Percentiles rank a stretch among this genome's conserved stretches.
These are phyloP conservation scores for Haemorhous mexicanus DNA, from an alignment of 2,113 vertebrate genomes.

Conservation along the genomic window DNA sequence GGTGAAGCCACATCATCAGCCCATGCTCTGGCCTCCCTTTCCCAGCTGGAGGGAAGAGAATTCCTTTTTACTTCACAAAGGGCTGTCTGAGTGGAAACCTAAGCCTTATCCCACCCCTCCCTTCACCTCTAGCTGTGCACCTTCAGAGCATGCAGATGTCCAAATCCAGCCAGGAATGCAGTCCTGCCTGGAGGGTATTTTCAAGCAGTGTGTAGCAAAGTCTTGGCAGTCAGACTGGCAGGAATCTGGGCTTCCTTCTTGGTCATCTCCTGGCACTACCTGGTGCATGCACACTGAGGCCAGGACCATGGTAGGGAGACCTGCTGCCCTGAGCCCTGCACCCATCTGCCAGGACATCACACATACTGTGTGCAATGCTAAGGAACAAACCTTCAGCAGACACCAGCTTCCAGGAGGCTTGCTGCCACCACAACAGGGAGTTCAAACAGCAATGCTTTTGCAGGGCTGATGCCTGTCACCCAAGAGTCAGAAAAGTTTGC, in stretches of 20 bases:
- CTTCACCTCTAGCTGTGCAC: background rate
- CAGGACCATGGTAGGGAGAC: background rate
- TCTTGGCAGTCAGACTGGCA: fast-evolving
- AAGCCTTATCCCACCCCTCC: background rate
- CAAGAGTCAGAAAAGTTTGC: background rate
- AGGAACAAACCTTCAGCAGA: background rate
- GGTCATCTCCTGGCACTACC: background rate
- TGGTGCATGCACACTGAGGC: fast-evolving
- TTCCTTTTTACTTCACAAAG: background rate
- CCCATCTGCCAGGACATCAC: fast-evolving
- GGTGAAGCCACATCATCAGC: background rate
- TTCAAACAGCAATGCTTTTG: background rate
- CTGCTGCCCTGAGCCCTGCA: background rate
- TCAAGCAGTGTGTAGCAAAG: background rate
- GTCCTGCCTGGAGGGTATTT: background rate
- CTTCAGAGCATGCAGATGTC: background rate
- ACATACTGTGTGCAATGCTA: fast-evolving
- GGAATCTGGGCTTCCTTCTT: background rate
- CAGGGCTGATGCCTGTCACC: background rate
- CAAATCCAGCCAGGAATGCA: background rate
- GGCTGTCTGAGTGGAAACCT: background rate
- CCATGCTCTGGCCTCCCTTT: background rate
- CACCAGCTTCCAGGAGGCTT: background rate
- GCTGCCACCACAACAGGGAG: fast-evolving
- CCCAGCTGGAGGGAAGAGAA: background rate